phyloP scores from a whole-genome alignment of 2,113 vertebrate genomes.

The Potamarius usumacintae region DNA sequence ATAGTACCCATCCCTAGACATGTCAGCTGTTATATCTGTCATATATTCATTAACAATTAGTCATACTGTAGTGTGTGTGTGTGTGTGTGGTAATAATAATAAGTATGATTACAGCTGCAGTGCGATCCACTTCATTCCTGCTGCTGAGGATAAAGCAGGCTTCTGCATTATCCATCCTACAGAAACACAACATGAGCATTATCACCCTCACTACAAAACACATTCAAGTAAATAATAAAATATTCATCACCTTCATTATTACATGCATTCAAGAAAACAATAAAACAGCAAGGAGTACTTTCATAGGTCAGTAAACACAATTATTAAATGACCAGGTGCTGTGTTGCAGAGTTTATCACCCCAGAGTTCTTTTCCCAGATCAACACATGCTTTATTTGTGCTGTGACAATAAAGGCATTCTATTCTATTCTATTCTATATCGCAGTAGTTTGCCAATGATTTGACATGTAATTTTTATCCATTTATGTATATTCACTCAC shows the following conservation, averaged over 20 bases:
- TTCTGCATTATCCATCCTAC: conserved; percentile 96
- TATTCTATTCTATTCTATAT: neutral
- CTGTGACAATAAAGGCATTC: too few species aligned
- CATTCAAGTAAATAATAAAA: neutral
- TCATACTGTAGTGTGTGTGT: neutral
- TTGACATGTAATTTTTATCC: neutral
- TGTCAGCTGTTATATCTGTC: neutral
- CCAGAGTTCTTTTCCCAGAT: neutral
- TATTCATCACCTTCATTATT: neutral
- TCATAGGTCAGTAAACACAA: neutral
- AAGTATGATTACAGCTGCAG: conserved; percentile 84
- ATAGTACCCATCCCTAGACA: neutral
- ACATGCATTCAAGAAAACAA: neutral
- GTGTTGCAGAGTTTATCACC: neutral
- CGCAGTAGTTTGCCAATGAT: neutral
- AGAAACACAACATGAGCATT: conserved; percentile 36
- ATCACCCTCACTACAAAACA: neutral
- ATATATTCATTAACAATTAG: neutral
- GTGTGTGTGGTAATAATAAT: conserved; percentile 1
- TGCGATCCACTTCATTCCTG: conserved; percentile 93
- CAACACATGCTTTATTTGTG: neutral
- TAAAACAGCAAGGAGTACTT: neutral
- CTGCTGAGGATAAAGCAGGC: conserved; percentile 98
- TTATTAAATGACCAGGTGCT: neutral
- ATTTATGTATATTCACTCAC: too few species aligned